Evolutionary conservation across 2,888 invertebrate species (phyloP).

Genomic region (Ditula angustiorana): DNA sequence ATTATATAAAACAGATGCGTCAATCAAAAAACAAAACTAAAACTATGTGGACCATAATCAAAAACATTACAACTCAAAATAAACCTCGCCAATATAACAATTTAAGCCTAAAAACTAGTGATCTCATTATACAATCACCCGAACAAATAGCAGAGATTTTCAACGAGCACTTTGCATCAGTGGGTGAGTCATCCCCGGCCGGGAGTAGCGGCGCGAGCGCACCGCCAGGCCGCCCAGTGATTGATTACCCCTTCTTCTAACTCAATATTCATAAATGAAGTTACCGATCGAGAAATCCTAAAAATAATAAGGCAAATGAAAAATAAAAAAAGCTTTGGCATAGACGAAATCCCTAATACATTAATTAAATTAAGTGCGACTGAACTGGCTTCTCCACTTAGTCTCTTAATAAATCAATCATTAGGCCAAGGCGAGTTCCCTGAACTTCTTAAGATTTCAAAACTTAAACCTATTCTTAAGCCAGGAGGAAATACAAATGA

Average conservation of each 20-base stretch:
- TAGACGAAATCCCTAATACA: conserved; percentile 9
- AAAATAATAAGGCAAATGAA: not conserved
- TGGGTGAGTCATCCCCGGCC: not conserved
- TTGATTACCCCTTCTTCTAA: not conserved
- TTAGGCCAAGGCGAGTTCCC: conserved; percentile 7
- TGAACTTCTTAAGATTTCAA: not conserved
- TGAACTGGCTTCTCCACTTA: not conserved
- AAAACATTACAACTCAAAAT: not conserved
- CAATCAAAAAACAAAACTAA: not conserved
- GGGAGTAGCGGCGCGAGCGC: not conserved
- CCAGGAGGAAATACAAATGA: not conserved
- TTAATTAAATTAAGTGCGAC: not conserved
- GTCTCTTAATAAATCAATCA: conserved; percentile 4
- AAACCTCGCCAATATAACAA: not conserved
- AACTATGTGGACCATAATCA: not conserved
- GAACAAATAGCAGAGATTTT: not conserved
- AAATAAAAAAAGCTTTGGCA: conserved; percentile 2
- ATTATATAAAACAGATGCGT: not conserved
- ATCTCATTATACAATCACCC: not conserved
- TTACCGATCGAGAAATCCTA: not conserved
- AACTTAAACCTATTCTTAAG: conserved; percentile 4
- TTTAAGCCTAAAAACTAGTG: not conserved
- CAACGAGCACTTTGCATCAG: not conserved
- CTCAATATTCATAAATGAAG: not conserved
- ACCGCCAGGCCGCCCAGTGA: not conserved